Percentiles rank a stretch among this genome's conserved stretches.
phyloP scores from a whole-genome alignment of 2,113 vertebrate genomes.

The Aegithalos caudatus region DNA sequence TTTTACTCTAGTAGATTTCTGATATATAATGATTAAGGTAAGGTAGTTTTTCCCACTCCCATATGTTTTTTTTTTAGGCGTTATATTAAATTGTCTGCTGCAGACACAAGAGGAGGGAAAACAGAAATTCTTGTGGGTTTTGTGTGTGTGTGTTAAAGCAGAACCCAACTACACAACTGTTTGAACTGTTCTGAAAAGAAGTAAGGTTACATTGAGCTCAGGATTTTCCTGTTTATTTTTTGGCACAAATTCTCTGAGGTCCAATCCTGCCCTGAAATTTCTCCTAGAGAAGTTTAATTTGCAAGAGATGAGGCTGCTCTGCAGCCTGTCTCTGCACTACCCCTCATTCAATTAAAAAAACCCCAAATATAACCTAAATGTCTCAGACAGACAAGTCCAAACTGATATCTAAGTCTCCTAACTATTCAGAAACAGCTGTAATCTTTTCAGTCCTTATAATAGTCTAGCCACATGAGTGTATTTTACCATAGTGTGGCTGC shows the following conservation, averaged over 20 bases:
- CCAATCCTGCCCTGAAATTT: not conserved
- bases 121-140: not conserved
- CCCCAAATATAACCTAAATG: not conserved
- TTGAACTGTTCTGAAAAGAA: not conserved
- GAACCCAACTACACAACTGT: not conserved
- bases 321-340: not conserved
- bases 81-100: not conserved
- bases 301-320: not conserved
- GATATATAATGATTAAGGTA: not conserved
- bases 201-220: not conserved
- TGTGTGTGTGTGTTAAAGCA: not conserved
- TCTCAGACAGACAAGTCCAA: not conserved
- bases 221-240: not conserved
- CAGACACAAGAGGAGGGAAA: not conserved
- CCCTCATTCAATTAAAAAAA: not conserved
- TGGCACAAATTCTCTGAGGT: not conserved
- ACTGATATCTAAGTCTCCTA: not conserved
- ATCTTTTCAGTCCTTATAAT: not conserved
- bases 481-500: not conserved
- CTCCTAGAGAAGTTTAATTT: not conserved
- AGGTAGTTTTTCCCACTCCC: not conserved
- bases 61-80: not conserved
- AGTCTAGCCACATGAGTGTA: not conserved
- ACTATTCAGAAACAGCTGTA: not conserved
- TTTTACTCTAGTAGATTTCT: not conserved